phyloP scores from a whole-genome alignment of 1,140 invertebrate genomes.

The Aradophagus sp. region DNA sequence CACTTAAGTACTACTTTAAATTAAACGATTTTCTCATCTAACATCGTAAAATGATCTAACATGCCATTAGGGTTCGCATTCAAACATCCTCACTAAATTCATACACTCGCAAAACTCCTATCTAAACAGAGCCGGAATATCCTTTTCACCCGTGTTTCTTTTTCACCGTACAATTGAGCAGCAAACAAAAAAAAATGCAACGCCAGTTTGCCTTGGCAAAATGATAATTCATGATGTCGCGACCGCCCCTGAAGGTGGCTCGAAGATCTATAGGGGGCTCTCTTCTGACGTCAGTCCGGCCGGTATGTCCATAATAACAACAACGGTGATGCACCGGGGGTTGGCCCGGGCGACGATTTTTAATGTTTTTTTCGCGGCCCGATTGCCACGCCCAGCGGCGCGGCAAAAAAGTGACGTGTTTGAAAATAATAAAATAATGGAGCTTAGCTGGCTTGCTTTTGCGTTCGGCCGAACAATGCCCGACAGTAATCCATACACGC shows the following conservation, averaged over 20 bases:
- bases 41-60: no score
- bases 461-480: constrained; percentile 63
- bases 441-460: constrained; percentile 54
- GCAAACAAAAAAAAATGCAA: background rate
- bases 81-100: no score
- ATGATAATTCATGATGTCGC: constrained; percentile 50
- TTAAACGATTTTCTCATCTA: no score
- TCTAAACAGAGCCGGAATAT: no score
- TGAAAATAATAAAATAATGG: constrained; percentile 72
- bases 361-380: constrained; percentile 58
- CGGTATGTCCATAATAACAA: constrained; percentile 46
- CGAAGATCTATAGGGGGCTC: constrained; percentile 16
- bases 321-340: constrained; percentile 58
- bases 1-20: no score
- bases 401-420: constrained; percentile 63
- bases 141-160: no score
- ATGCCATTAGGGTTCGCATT: no score
- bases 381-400: constrained; percentile 62
- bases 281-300: constrained; percentile 1
- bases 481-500: constrained; percentile 66
- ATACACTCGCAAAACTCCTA: no score
- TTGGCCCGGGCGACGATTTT: constrained; percentile 57
- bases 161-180: no score
- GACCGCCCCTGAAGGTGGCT: constrained; percentile 33
- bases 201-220: constrained; percentile 13